A percentile compares a stretch with the other conserved stretches of the same genome.
These are phyloP conservation scores for Esox masquinongy DNA, from an alignment of 2,797 vertebrate species.

Conservation along the genomic window DNA sequence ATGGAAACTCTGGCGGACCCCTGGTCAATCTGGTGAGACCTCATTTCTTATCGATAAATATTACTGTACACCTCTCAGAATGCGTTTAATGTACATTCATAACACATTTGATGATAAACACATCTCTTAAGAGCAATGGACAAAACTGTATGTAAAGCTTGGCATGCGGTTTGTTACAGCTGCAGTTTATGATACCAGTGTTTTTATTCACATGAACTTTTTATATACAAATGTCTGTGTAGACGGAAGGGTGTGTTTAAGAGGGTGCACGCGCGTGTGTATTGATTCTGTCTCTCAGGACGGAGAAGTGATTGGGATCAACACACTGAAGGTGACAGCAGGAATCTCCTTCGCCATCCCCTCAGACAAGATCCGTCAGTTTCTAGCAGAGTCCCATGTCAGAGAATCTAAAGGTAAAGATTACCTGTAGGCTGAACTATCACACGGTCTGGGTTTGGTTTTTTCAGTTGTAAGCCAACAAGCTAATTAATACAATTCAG, in stretches of 20 bases:
- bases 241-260: background rate
- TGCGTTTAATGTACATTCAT: background rate
- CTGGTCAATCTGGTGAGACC: conserved; percentile 93
- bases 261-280: background rate
- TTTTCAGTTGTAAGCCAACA: background rate
- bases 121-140: background rate
- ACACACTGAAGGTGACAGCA: conserved; percentile 95
- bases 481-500: background rate
- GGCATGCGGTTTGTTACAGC: conserved; percentile 28
- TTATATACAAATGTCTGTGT: background rate
- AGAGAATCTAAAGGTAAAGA: conserved; percentile 88
- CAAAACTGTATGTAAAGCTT: conserved; percentile 26
- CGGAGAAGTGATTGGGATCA: conserved; percentile 96
- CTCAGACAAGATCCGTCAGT: conserved; percentile 95
- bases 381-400: conserved; percentile 92
- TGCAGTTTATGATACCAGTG: conserved; percentile 29
- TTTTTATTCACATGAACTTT: conserved; percentile 10
- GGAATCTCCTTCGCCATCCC: conserved; percentile 99
- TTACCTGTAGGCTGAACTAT: background rate
- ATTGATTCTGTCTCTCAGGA: conserved; percentile 74
- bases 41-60: background rate
- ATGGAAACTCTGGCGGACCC: conserved; percentile 96
- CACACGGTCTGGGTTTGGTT: no score
- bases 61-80: background rate
- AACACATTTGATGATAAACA: background rate